These are phyloP conservation scores for Eupeodes latifasciatus DNA, from an alignment of 2,888 invertebrate genomes.

Conservation along the genomic window DNA sequence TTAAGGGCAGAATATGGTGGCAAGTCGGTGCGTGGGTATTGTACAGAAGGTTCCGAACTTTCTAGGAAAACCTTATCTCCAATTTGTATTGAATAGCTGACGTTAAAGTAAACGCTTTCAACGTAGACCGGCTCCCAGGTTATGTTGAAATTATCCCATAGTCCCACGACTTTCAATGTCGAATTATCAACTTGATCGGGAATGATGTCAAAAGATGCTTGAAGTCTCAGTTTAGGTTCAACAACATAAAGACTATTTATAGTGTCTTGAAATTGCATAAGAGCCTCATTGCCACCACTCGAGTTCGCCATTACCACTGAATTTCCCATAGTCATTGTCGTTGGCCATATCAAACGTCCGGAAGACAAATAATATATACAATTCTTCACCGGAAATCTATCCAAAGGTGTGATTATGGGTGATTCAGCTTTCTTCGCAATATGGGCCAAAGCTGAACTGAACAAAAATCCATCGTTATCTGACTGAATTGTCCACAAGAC, in stretches of 20 bases:
- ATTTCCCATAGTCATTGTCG: conserved; percentile 85
- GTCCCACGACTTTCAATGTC: conserved; percentile 88
- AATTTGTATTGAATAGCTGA: conserved; percentile 92
- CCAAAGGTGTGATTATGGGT: conserved; percentile 82
- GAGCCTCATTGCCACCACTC: conserved; percentile 89
- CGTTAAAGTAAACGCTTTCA: conserved; percentile 90
- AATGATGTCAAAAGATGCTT: conserved; percentile 86
- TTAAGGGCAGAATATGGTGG: conserved; percentile 89
- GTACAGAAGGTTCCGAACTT: conserved; percentile 82
- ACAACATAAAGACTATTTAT: conserved; percentile 83
- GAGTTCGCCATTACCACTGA: conserved; percentile 91
- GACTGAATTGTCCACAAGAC: conserved; percentile 93
- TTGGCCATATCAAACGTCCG: conserved; percentile 93
- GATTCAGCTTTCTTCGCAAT: conserved; percentile 18
- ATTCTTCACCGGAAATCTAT: conserved; percentile 81
- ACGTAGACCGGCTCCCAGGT: conserved; percentile 91
- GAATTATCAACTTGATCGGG: conserved; percentile 89
- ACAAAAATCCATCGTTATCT: conserved; percentile 90
- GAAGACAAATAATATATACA: conserved; percentile 93
- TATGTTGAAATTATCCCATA: conserved; percentile 92
- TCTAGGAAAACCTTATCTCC: conserved; percentile 78
- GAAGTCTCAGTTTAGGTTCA: conserved; percentile 89
- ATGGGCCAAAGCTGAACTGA: conserved; percentile 89
- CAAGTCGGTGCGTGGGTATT: conserved; percentile 83
- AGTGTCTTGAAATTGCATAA: conserved; percentile 80